These are phyloP conservation scores for Dicyrtomina minuta DNA, from an alignment of 2,888 invertebrate genomes.

Conservation along the genomic window DNA sequence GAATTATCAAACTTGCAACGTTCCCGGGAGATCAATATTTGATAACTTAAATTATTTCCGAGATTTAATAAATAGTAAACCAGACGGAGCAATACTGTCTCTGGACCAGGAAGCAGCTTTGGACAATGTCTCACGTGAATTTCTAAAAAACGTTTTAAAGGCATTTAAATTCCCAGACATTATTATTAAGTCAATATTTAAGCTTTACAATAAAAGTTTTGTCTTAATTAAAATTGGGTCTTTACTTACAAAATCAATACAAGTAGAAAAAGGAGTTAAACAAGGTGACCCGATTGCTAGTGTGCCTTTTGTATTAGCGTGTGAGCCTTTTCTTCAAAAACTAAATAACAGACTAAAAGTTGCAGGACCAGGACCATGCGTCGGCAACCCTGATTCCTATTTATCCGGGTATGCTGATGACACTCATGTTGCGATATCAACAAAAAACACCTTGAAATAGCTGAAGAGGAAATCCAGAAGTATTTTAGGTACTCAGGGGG, in stretches of 20 bases:
- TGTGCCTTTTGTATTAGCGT: background rate
- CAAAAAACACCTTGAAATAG: too few relatives aligned
- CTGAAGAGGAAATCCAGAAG: too few relatives aligned
- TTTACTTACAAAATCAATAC: background rate
- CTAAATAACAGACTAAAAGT: background rate
- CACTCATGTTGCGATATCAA: background rate
- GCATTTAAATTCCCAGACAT: background rate
- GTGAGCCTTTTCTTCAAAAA: background rate
- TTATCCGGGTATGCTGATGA: background rate
- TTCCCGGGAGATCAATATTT: too few relatives aligned
- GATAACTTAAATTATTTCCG: too few relatives aligned
- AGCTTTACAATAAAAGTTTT: background rate
- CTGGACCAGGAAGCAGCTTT: constrained; percentile 14
- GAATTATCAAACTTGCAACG: too few relatives aligned
- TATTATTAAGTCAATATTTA: background rate
- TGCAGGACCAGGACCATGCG: background rate
- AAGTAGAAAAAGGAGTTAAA: background rate
- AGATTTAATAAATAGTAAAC: too few relatives aligned
- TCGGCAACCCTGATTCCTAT: background rate
- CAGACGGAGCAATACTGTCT: constrained; percentile 7
- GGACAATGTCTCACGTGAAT: background rate
- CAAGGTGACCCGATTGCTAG: constrained; percentile 7
- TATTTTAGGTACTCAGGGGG: too few relatives aligned
- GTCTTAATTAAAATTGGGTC: background rate
- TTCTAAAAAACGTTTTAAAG: background rate